phyloP scores from a whole-genome alignment of 2,113 vertebrate species.

The Abramis brama region DNA sequence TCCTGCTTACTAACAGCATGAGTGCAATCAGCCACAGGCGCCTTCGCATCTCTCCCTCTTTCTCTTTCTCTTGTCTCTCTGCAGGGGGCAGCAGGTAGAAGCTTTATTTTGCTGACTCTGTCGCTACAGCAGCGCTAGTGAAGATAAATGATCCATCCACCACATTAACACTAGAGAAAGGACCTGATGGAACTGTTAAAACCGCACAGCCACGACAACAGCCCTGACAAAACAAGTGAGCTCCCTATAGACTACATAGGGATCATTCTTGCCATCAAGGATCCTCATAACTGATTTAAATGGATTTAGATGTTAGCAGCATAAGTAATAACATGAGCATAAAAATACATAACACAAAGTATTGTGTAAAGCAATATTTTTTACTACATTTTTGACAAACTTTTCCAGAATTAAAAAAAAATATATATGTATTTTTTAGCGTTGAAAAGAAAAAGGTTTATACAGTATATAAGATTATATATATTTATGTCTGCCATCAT shows the following conservation, averaged over 20 bases:
- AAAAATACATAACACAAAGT: too few relatives aligned
- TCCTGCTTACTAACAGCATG: constrained; percentile 38
- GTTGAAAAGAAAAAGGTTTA: too few relatives aligned
- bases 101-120: constrained; percentile 37
- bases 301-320: too few relatives aligned
- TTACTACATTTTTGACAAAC: too few relatives aligned
- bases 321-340: too few relatives aligned
- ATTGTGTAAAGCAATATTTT: too few relatives aligned
- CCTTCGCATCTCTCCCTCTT: not conserved
- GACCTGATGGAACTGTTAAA: constrained; percentile 2
- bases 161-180: constrained; percentile 20
- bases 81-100: constrained; percentile 14
- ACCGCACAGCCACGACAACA: not conserved
- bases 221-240: not conserved
- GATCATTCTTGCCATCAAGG: not conserved
- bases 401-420: too few relatives aligned
- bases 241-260: not conserved
- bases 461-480: too few relatives aligned
- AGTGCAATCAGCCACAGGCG: constrained; percentile 43
- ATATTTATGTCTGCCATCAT: too few relatives aligned
- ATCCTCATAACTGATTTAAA: not conserved
- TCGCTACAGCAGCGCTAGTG: constrained; percentile 19
- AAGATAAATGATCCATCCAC: constrained; percentile 18
- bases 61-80: constrained; percentile 7
- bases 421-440: too few relatives aligned